Evolutionary conservation across 53 echinoderm and acorn worm genomes (phyloP), one percentile per base, ranked within the genome.

Genomic region (Pentamera pediparva): DNA sequence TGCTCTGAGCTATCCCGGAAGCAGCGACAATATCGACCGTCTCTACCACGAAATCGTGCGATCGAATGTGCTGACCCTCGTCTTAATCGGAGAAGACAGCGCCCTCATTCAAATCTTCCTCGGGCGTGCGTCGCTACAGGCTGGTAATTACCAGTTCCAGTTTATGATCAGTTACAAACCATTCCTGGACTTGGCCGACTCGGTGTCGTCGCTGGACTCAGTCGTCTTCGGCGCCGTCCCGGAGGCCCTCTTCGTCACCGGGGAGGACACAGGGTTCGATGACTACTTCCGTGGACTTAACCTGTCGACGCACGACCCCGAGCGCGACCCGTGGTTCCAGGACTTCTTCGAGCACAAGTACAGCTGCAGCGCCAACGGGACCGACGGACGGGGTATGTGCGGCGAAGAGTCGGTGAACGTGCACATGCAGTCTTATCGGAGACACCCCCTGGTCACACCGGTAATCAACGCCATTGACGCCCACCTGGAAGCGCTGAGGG

Each of bases 281-380:
- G 13, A 29, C 4, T 86, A 81, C 51, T 93, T 89, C 65, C 77
- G 39, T 65, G 36, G 18, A 39, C 62, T 86, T 5, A 61, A 61
- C 1, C 88, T 79, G n/a, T 47, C 67, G 10, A 59, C 55, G 25
- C 20, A 72, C 36, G 65, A 82, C 74, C 13, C 38, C 4, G 20
- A 39, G 5, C 71, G 70, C 4, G 64, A 93, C 75, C 89, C 89
- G 2, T 93, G 94, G 94, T 93, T 93, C 39, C 25, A 12, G 22
- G 69, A 89, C 12, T 89, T 80, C 39, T 89, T 84, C 81, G 85
- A 85, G 50, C 50, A 35, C 22, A 59, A 53, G 7, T 88, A 79
- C 48, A 8, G 40, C 6, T 88, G 88, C 48, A 83, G 60, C 47
- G 65, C 83, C 5, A 29, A 47, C 31, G 36, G 55, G 3, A 72